Conservation (phyloP, 2,113 vertebrate species). For the Polypterus senegalus region DNA sequence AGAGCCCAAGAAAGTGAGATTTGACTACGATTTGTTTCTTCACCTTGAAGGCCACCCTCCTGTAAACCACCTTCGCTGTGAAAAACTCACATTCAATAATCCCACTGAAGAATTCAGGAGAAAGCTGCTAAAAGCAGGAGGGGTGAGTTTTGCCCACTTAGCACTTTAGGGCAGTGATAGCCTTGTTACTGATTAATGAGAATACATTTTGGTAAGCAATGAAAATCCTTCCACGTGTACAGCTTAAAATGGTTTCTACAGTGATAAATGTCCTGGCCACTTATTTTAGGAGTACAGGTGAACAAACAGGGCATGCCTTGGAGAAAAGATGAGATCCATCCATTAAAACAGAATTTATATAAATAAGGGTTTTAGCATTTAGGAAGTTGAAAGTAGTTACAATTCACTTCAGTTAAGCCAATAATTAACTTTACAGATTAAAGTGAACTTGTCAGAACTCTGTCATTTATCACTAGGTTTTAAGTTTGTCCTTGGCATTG, state of each 20-base stretch:
- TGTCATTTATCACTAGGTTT: conserved; percentile 14
- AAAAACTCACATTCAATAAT: conserved; percentile 84
- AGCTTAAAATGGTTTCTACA: background rate
- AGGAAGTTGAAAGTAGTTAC: conserved; percentile 17
- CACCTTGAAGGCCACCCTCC: conserved; percentile 82
- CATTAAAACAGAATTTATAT: background rate
- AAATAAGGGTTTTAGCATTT: conserved; percentile 11
- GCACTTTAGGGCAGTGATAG: conserved; percentile 20
- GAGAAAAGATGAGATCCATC: conserved; percentile 6
- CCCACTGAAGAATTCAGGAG: conserved; percentile 77
- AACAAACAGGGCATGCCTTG: conserved; percentile 2
- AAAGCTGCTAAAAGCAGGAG: conserved; percentile 77
- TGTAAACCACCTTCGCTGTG: conserved; percentile 82
- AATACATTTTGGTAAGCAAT: conserved; percentile 9
- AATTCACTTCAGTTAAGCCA: conserved; percentile 21
- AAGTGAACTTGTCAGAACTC: conserved; percentile 8
- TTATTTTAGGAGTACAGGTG: conserved; percentile 21
- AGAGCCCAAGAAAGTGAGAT: conserved; percentile 82
- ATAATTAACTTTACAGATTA: conserved; percentile 21
- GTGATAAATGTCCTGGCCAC: conserved; percentile 10
- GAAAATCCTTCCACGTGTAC: background rate
- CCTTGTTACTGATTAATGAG: conserved; percentile 15
- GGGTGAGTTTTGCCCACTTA: conserved; percentile 45
- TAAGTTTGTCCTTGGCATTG: conserved; percentile 8
- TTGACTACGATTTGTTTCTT: conserved; percentile 85